Percentiles rank a stretch among this genome's conserved stretches.
phyloP scores from a whole-genome alignment of 2,797 vertebrate species.

The Betta splendens region DNA sequence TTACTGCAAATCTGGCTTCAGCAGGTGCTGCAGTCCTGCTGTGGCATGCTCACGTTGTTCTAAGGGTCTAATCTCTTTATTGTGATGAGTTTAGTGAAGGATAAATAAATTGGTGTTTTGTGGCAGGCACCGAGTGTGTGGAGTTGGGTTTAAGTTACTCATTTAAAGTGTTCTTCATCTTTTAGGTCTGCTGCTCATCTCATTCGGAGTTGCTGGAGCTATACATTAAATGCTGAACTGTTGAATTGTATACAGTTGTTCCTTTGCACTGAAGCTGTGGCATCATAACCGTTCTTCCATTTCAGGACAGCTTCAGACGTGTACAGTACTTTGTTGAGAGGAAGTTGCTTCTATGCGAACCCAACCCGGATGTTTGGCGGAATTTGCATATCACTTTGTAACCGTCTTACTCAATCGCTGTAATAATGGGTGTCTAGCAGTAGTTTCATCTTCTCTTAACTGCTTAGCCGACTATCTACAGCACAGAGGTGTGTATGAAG shows the following conservation, averaged over 20 bases:
- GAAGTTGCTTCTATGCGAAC: conserved; percentile 53
- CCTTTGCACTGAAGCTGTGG: not conserved
- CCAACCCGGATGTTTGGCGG: conserved; percentile 57
- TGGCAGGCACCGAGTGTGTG: conserved; percentile 8
- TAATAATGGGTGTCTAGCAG: not conserved
- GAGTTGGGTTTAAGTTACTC: not conserved
- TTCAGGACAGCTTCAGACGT: not conserved
- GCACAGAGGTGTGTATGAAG: conserved; percentile 33
- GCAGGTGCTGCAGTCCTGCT: conserved; percentile 49
- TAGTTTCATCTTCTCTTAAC: conserved; percentile 8
- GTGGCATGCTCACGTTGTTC: conserved; percentile 34
- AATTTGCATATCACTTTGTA: conserved; percentile 44
- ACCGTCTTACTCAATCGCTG: not conserved
- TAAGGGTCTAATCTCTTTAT: conserved; percentile 35
- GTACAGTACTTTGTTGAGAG: conserved; percentile 33
- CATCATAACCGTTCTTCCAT: not conserved
- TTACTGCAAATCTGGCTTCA: conserved; percentile 5
- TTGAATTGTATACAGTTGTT: not conserved
- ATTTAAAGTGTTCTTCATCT: conserved; percentile 18
- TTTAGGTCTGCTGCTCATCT: no score
- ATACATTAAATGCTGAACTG: not conserved
- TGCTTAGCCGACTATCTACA: conserved; percentile 28
- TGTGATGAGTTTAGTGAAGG: conserved; percentile 2
- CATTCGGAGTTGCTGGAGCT: not conserved
- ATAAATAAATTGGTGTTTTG: conserved; percentile 44